Conservation (phyloP, 2,113 vertebrate genomes). For the Malurus elegans region DNA sequence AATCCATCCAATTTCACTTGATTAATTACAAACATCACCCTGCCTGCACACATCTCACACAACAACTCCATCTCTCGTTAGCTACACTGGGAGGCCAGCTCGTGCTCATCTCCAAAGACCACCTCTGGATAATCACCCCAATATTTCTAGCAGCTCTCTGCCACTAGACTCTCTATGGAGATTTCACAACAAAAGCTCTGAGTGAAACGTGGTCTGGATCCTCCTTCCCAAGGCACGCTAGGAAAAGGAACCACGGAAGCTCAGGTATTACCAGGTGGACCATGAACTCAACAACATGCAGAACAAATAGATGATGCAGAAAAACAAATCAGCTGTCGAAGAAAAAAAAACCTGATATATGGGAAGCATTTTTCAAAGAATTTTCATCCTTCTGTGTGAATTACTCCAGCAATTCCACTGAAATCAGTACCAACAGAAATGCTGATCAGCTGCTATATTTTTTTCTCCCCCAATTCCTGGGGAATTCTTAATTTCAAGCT, state of each 20-base stretch:
- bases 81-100: neutral
- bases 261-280: neutral
- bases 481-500: constrained; percentile 34
- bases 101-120: neutral
- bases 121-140: neutral
- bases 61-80: neutral
- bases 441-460: neutral
- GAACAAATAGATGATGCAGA: neutral
- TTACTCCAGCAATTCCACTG: neutral
- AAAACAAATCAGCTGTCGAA: constrained; percentile 8
- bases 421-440: neutral
- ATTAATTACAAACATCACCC: neutral
- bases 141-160: constrained; percentile 4
- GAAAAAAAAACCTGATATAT: neutral
- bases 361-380: neutral
- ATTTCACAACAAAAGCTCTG: neutral
- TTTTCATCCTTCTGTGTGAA: constrained; percentile 12
- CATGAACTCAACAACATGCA: constrained; percentile 1
- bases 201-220: neutral
- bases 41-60: neutral
- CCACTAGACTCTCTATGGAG: neutral
- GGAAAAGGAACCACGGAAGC: neutral
- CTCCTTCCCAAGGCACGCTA: neutral
- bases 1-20: neutral
- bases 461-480: neutral